A percentile compares a stretch with the other conserved stretches of the same genome.
Evolutionary conservation across 2,888 invertebrate species (phyloP).

Genomic region (Torymus auratus): DNA sequence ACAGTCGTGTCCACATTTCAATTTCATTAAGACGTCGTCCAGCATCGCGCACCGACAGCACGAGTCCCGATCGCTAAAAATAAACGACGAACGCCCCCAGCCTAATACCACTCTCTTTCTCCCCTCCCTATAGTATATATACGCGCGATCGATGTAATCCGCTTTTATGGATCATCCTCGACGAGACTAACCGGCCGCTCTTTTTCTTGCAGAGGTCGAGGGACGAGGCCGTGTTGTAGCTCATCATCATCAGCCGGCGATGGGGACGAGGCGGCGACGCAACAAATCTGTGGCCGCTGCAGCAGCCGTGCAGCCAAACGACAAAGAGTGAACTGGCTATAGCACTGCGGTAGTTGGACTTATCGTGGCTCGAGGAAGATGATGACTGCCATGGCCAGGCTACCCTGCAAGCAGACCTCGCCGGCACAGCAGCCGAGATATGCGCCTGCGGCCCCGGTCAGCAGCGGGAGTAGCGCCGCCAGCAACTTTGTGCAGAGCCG

Average conservation of each 20-base stretch:
- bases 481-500: conserved; percentile 60
- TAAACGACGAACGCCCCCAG: too few relatives aligned
- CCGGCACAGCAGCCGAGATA: conserved; percentile 62
- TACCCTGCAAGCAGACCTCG: conserved; percentile 74
- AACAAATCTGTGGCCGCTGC: conserved; percentile 62
- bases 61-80: too few relatives aligned
- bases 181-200: neutral
- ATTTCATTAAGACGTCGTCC: too few relatives aligned
- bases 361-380: conserved; percentile 60
- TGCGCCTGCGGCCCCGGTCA: neutral
- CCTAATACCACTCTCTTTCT: too few relatives aligned
- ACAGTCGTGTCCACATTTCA: too few relatives aligned
- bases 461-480: conserved; percentile 40
- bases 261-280: conserved; percentile 71
- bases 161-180: conserved; percentile 10
- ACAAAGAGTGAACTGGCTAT: too few relatives aligned
- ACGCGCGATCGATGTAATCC: conserved; percentile 4
- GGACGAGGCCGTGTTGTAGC: too few relatives aligned
- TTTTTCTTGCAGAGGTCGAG: neutral
- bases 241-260: neutral
- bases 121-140: neutral
- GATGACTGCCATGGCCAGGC: conserved; percentile 76
- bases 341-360: too few relatives aligned
- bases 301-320: neutral
- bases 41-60: too few relatives aligned